phyloP scores from a whole-genome alignment of 2,113 vertebrate genomes.

The Cephalopholis sonnerati region DNA sequence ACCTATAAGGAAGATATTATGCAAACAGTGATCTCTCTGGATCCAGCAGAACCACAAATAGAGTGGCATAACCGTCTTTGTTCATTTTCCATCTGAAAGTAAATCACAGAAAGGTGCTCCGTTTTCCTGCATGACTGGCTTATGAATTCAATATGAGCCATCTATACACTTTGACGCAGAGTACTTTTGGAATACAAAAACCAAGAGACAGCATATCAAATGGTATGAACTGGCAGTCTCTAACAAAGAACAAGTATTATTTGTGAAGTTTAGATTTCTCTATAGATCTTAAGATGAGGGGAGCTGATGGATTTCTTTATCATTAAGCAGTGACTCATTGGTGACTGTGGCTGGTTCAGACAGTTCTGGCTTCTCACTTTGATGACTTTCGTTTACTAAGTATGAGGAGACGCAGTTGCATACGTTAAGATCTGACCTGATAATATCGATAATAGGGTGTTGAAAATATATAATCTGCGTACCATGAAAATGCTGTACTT shows the following conservation, averaged over 20 bases:
- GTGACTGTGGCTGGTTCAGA: constrained; percentile 1
- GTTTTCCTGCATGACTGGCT: constrained; percentile 46
- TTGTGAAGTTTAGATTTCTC: constrained; percentile 32
- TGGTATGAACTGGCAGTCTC: constrained; percentile 24
- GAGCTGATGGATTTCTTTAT: constrained; percentile 4
- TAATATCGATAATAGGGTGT: not conserved
- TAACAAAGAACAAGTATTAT: constrained; percentile 38
- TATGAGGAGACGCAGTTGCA: not conserved
- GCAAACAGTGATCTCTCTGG: constrained; percentile 65
- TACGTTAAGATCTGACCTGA: not conserved
- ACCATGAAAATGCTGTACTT: not conserved
- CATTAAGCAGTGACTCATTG: constrained; percentile 4
- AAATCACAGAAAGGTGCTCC: constrained; percentile 53
- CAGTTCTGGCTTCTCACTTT: constrained; percentile 15
- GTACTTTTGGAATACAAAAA: constrained; percentile 46
- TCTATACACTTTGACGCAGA: constrained; percentile 46
- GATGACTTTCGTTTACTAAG: constrained; percentile 17
- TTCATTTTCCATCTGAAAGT: constrained; percentile 58
- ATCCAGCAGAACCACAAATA: constrained; percentile 67
- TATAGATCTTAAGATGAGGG: not conserved
- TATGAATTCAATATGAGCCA: constrained; percentile 69
- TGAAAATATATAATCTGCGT: not conserved
- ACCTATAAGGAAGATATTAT: constrained; percentile 70
- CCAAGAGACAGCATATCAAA: constrained; percentile 33
- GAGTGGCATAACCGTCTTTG: constrained; percentile 55